Evolutionary conservation across 2,888 invertebrate species (phyloP), one percentile per base, ranked within the genome.

Genomic region (Caenorhabditis sp.): DNA sequence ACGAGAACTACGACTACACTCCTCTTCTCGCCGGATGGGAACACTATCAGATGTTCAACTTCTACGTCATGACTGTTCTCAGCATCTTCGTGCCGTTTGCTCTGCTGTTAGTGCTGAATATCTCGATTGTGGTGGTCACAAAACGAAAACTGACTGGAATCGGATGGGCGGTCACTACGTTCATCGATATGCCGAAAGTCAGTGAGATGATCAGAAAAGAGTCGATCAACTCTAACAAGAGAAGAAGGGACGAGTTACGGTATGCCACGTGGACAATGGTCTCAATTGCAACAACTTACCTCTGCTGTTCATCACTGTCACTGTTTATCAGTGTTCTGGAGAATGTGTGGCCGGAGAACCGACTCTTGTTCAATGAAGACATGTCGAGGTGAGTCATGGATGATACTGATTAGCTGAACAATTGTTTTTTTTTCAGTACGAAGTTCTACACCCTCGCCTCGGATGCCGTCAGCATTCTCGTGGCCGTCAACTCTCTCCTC

Each of bases 191-290:
- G 86, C 88, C 88, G 6, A 85, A 89, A 67, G 86, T 89, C 15
- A 78, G 86, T 15, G 84, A 86, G 44, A 72, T 89, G 65, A 80
- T 89, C 9, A 35, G 89, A 53, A 89, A 87, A 74, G 88, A 89
- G 58, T 89, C 88, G 26, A 82, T 86, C 51, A 83, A 81, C 22
- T 82, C 86, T 20, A 86, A 87, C 55, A 76, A 83, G 47, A 71
- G 80, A 51, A 65, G 88, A 53, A 61, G 89, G 4, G 87, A 86
- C 56, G 88, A 88, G 58, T 50, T 89, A 22, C 78, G 85, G 20
- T 89, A 88, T 60, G 88, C 88, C 18, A 89, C 89, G 8, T 85
- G 88, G 81, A 89, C 89, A 2, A 89, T 89, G 85, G 88, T 89
- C 0, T 84, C 86, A 11, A 88, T 89, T 32, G 87, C 88, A 0